Evolutionary conservation across 1,140 invertebrate genomes (phyloP).

Genomic region (Agraylea sexmaculata): DNA sequence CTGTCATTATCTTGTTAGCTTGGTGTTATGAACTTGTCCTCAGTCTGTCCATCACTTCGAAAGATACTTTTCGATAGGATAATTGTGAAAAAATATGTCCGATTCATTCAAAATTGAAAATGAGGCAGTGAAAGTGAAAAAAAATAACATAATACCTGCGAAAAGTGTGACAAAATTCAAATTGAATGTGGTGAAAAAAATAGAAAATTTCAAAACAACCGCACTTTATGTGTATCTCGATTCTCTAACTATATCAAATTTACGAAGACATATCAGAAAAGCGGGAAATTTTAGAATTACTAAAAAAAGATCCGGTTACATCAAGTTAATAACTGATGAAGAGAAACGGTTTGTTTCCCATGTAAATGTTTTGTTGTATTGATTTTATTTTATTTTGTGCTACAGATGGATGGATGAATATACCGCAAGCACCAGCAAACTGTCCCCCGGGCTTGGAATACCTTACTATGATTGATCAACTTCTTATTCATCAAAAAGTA

Average conservation of each 20-base stretch:
- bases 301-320: slow-evolving; percentile 27
- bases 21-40: too few species aligned
- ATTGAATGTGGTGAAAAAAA: slow-evolving; percentile 25
- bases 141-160: slow-evolving; percentile 25
- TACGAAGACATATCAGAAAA: slow-evolving; percentile 27
- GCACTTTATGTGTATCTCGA: slow-evolving; percentile 25
- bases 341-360: slow-evolving; percentile 34
- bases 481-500: slow-evolving; percentile 80
- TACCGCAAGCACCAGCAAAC: slow-evolving; percentile 57
- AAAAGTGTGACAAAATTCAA: slow-evolving; percentile 23
- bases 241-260: slow-evolving; percentile 27
- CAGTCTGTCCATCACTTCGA: too few species aligned
- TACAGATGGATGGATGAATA: slow-evolving; percentile 72
- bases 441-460: slow-evolving; percentile 89
- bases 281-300: slow-evolving; percentile 27
- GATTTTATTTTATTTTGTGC: slow-evolving; percentile 18
- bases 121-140: slow-evolving; percentile 21
- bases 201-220: too few species aligned
- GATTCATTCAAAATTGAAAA: slow-evolving; percentile 15
- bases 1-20: too few species aligned
- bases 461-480: slow-evolving; percentile 79
- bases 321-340: slow-evolving; percentile 33
- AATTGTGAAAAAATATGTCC: too few species aligned
- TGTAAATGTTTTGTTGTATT: background rate
- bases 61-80: too few species aligned